Percentiles rank a stretch among this genome's conserved stretches.
phyloP scores from a whole-genome alignment of 2,797 vertebrate genomes.

The Amblyopsis hoosieri region DNA sequence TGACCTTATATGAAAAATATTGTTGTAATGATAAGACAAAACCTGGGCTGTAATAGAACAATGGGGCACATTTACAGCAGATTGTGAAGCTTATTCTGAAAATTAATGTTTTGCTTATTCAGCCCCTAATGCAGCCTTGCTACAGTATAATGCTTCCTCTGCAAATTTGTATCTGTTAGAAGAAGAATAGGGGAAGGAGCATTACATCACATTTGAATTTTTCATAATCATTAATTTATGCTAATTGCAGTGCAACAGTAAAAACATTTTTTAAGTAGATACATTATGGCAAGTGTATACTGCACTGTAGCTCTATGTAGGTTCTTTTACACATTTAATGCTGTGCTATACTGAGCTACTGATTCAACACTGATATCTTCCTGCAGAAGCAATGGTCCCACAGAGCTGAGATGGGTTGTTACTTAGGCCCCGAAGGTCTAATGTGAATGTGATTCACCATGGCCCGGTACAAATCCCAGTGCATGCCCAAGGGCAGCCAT shows the following conservation, averaged over 20 bases:
- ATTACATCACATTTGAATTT: constrained; percentile 56
- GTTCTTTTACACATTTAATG: no score
- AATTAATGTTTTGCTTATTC: constrained; percentile 70
- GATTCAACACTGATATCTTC: constrained; percentile 20
- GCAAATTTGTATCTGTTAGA: constrained; percentile 55
- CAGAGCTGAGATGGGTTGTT: constrained; percentile 1
- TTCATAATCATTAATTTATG: constrained; percentile 53
- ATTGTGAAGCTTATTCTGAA: constrained; percentile 61
- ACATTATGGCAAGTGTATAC: constrained; percentile 11
- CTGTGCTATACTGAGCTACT: constrained; percentile 1
- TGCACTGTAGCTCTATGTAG: no score
- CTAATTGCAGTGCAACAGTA: constrained; percentile 24
- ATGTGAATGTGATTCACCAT: constrained; percentile 46
- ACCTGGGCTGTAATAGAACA: constrained; percentile 49
- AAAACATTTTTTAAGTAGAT: constrained; percentile 17
- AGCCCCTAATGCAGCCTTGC: constrained; percentile 53
- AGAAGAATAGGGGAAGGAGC: constrained; percentile 36
- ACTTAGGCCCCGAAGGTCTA: constrained; percentile 48
- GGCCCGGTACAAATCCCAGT: constrained; percentile 42
- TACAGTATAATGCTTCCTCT: constrained; percentile 23
- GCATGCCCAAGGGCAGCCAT: constrained; percentile 27
- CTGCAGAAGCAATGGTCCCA: constrained; percentile 39
- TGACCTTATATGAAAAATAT: constrained; percentile 21
- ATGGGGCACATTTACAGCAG: constrained; percentile 65
- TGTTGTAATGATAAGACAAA: constrained; percentile 26